These are phyloP conservation scores for Drosophila bifasciata DNA, from an alignment of 1,140 invertebrate species.

Conservation along the genomic window DNA sequence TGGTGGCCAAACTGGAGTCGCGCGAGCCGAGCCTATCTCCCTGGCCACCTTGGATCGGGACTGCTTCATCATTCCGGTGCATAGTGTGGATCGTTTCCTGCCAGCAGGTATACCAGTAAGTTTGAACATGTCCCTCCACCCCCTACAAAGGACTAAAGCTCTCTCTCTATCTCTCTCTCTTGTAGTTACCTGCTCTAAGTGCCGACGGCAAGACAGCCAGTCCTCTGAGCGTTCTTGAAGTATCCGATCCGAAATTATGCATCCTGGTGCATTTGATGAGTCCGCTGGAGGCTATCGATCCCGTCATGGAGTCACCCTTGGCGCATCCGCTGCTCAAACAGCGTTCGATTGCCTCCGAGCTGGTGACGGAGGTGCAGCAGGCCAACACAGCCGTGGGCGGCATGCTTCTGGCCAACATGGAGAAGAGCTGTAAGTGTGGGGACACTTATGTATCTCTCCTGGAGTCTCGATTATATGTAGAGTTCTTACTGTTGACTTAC, in stretches of 20 bases:
- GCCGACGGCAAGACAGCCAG: slow-evolving; percentile 86
- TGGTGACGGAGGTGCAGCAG: slow-evolving; percentile 89
- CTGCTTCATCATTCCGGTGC: slow-evolving; percentile 95
- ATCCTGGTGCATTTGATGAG: slow-evolving; percentile 95
- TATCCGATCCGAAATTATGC: slow-evolving; percentile 94
- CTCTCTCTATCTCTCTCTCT: background rate
- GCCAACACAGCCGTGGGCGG: slow-evolving; percentile 90
- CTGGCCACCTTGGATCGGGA: slow-evolving; percentile 92
- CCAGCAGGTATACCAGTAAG: slow-evolving; percentile 93
- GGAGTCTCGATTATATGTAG: background rate
- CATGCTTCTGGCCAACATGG: slow-evolving; percentile 94
- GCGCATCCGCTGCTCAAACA: slow-evolving; percentile 90
- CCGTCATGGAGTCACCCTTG: slow-evolving; percentile 92
- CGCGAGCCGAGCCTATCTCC: slow-evolving; percentile 88
- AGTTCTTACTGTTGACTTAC: background rate
- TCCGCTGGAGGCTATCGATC: slow-evolving; percentile 92
- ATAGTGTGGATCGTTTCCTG: slow-evolving; percentile 92
- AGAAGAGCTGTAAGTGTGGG: slow-evolving; percentile 88
- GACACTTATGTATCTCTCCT: no score
- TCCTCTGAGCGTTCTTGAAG: slow-evolving; percentile 91
- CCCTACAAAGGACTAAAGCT: background rate
- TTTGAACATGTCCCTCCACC: background rate
- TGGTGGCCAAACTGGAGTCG: slow-evolving; percentile 56
- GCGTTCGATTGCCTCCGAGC: slow-evolving; percentile 90
- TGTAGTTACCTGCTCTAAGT: slow-evolving; percentile 85